Base-by-base conservation (phyloP, 2,113 vertebrate species). In the Lanius collurio region DNA sequence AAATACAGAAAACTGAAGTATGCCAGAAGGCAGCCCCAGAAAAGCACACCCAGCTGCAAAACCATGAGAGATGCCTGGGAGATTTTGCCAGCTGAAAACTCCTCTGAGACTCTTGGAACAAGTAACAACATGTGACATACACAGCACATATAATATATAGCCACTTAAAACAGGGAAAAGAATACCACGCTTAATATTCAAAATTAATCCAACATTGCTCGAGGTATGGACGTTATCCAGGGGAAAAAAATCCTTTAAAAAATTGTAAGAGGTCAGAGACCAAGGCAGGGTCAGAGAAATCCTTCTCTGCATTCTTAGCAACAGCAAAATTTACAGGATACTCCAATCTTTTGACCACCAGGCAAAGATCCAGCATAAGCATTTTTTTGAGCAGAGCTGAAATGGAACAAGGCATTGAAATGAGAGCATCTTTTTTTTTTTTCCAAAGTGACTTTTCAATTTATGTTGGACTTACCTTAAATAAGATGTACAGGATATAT, bases 401-500 rank as follows among this genome's bases (percentile, higher is more conserved):
- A 87, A 50, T 78, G 50, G 68, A 90, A 60, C 2, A 62, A 88
- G 9, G 15, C 37, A 83, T 27, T 60, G 24, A 94, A 73, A 56
- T 12, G 10, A 50, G 15, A 52, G 15, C 13, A 35, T 13, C 0
- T 1, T 7, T 67, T 63, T 46, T 46, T 55, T 28, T 33, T 26
- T 23, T 22, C 21, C 19, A 5, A 81, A 41, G 1, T 56, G 20
- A 63, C 26, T 39, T 63, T 44, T 85, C 13, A 42, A n/a, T 76
- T 46, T 50, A 37, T 27, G 15, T 49, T 44, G 27, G 9, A 89
- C 97, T 98, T 98, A 99, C 99, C 99, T 99, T 99, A 96, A 99
- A 98, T 27, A 99, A 98, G 89, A 99, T 99, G 93, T 99, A 99
- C 18, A 99, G 73, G 91, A 99, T 99, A 90, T 99, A 99, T 57